These are phyloP conservation scores for Cygnus atratus DNA, from an alignment of 2,113 vertebrate genomes.

Conservation along the genomic window DNA sequence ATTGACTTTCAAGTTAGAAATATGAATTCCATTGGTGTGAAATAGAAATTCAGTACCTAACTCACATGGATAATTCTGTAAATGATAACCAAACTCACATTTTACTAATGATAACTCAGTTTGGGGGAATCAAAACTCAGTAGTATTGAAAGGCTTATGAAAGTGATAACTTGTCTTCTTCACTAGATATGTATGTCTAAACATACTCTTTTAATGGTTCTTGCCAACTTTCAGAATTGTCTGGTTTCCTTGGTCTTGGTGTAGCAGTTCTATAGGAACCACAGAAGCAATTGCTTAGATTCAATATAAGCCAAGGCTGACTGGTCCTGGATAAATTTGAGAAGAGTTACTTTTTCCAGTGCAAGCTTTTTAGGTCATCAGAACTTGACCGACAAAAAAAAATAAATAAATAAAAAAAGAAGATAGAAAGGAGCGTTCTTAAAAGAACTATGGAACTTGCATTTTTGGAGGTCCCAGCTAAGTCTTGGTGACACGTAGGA, in stretches of 20 bases:
- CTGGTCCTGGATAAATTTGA: background rate
- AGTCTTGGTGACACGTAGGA: background rate
- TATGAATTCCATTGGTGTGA: background rate
- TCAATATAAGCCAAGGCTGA: background rate
- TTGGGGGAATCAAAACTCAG: background rate
- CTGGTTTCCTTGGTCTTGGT: background rate
- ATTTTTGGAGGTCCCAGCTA: background rate
- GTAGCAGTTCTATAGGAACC: background rate
- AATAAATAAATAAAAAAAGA: background rate
- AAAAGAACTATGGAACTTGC: background rate
- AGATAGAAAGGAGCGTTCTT: background rate
- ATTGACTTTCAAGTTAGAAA: background rate
- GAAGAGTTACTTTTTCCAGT: background rate
- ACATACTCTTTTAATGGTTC: background rate
- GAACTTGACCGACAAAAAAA: background rate
- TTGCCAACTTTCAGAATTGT: background rate
- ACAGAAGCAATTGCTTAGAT: background rate
- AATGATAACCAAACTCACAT: background rate
- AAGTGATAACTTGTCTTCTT: background rate
- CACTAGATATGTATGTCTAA: background rate
- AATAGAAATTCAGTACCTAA: background rate
- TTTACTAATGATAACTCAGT: background rate
- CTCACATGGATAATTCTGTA: background rate
- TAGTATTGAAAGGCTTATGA: background rate
- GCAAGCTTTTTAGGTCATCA: background rate